These are phyloP conservation scores for Falco punctatus DNA, from an alignment of 2,113 vertebrate species.

Conservation along the genomic window DNA sequence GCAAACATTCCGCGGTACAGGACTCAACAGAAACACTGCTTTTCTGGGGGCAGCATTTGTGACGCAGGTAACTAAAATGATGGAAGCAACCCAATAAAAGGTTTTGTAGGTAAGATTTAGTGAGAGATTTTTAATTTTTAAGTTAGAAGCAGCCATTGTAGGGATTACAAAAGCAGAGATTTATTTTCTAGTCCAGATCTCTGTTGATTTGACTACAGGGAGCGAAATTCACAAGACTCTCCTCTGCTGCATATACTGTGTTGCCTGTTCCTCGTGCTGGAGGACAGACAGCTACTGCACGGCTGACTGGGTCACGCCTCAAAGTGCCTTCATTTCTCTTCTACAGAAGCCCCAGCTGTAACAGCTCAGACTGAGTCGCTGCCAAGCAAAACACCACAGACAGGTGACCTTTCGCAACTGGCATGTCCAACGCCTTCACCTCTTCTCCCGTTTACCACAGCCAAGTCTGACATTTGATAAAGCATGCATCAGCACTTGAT, in stretches of 20 bases:
- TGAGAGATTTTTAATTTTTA: not conserved
- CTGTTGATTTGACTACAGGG: not conserved
- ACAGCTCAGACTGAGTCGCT: not conserved
- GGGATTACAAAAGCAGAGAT: not conserved
- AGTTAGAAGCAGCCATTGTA: not conserved
- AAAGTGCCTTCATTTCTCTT: not conserved
- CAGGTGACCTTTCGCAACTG: not conserved
- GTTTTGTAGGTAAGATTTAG: not conserved
- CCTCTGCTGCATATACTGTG: too few species aligned
- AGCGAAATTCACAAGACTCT: not conserved
- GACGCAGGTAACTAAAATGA: not conserved
- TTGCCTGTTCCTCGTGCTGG: not conserved
- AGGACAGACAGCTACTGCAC: not conserved
- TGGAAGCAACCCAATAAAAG: not conserved
- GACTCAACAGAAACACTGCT: not conserved
- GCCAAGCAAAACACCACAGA: not conserved
- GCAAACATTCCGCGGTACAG: not conserved
- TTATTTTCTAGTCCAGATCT: not conserved
- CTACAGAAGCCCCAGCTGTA: not conserved
- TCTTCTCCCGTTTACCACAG: not conserved
- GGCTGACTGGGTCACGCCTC: not conserved
- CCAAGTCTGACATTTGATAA: not conserved
- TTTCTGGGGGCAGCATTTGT: not conserved
- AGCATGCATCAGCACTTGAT: not conserved
- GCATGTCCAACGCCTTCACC: not conserved